These are phyloP conservation scores for Gastrophryne carolinensis DNA, from an alignment of 2,797 vertebrate species.

Conservation along the genomic window DNA sequence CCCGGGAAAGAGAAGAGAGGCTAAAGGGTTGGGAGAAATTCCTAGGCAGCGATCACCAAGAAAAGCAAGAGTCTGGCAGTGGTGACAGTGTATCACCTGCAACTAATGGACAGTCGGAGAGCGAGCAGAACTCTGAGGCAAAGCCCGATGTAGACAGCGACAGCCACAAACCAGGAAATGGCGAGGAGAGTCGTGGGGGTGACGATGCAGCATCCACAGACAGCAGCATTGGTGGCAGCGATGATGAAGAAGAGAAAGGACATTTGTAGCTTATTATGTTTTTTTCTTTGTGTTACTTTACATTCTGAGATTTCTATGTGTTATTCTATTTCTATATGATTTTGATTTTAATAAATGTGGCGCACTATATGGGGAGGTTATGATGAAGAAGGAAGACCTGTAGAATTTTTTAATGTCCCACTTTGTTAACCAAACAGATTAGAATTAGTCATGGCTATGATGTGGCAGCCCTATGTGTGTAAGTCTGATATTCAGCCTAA, in stretches of 20 bases:
- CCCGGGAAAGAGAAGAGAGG: slow-evolving; percentile 90
- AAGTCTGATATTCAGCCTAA: no score
- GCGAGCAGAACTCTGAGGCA: slow-evolving; percentile 44
- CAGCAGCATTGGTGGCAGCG: slow-evolving; percentile 88
- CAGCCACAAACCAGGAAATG: slow-evolving; percentile 50
- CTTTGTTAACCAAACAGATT: no score
- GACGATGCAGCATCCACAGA: slow-evolving; percentile 78
- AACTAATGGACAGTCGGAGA: slow-evolving; percentile 52
- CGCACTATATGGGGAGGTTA: no score
- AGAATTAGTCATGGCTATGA: no score
- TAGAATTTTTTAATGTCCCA: no score
- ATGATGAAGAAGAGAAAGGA: slow-evolving; percentile 73
- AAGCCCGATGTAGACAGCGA: slow-evolving; percentile 41
- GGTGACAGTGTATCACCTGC: slow-evolving; percentile 40
- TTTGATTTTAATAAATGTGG: no score
- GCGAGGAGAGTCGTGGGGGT: slow-evolving; percentile 56
- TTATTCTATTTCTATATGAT: no score
- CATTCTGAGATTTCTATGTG: no score
- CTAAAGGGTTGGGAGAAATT: slow-evolving; percentile 87
- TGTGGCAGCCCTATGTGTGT: no score
- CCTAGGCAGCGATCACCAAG: slow-evolving; percentile 65
- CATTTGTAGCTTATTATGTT: slow-evolving; percentile 42
- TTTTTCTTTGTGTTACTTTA: no score
- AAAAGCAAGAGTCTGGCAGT: background rate
- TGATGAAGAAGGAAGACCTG: no score